phyloP scores from a whole-genome alignment of 1,140 invertebrate species.

The Anadara kagoshimensis region DNA sequence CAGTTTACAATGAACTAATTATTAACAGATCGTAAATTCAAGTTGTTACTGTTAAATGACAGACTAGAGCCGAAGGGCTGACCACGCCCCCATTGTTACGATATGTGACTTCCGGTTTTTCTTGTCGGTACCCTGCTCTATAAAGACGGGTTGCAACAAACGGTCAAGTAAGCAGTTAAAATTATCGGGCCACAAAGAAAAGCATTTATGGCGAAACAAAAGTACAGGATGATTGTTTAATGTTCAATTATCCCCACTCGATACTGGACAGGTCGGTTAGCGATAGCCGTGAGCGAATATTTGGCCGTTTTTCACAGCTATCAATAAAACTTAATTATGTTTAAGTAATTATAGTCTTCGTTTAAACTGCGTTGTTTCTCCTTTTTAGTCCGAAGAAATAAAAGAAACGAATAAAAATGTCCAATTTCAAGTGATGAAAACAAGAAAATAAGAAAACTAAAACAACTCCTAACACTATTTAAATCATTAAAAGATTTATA shows the following conservation, averaged over 20 bases:
- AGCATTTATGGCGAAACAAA: conserved; percentile 24
- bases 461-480: too few species aligned
- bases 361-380: too few species aligned
- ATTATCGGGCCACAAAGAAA: conserved; percentile 13
- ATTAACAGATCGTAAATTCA: conserved; percentile 31
- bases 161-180: conserved; percentile 16
- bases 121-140: conserved; percentile 10
- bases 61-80: conserved; percentile 17
- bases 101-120: conserved; percentile 15
- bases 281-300: not conserved
- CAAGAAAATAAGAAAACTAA: too few species aligned
- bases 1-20: conserved; percentile 30
- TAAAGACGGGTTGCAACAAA: conserved; percentile 3
- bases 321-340: too few species aligned
- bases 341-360: too few species aligned
- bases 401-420: too few species aligned
- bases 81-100: conserved; percentile 14
- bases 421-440: too few species aligned
- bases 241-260: conserved; percentile 6
- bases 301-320: too few species aligned
- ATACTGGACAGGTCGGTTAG: not conserved
- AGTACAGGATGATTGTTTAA: conserved; percentile 26
- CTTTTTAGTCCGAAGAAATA: too few species aligned
- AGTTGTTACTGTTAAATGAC: conserved; percentile 22
- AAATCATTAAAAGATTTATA: too few species aligned